Evolutionary conservation across 2,113 vertebrate species (phyloP), one percentile per base, ranked within the genome.

Genomic region (Cinclus cinclus): DNA sequence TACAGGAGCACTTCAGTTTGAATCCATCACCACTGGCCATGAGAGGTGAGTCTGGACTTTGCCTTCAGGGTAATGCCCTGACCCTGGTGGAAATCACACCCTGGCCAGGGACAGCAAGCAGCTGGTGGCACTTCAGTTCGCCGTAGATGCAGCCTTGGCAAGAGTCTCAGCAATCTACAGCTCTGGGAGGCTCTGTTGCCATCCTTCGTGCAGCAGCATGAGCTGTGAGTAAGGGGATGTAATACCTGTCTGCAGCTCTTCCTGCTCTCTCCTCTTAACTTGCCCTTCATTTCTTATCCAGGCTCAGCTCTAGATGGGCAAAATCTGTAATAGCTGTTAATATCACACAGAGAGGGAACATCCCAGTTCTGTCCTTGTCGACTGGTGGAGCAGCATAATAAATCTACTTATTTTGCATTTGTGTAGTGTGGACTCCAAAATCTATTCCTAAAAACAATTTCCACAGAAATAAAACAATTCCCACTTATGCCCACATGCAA

Each of bases 381-480:
- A 35, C 25, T 71, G 21, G 33, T 24, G 42, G 49, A 82, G 64
- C 46, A 92, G 53, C 62, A 55, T 58, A 68, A 56, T 25, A 74
- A 71, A n/a, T 49, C 64, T 52, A 31, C 23, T 83, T 82, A 11
- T 71, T 91, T 60, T 56, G 53, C 49, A 60, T 39, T 35, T 52
- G 35, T 59, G 53, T 33, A 9, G 15, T 65, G 39, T 12, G 9
- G 30, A 59, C 46, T 83, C 58, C 0, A 0, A 85, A 73, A 96
- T 13, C 59, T 76, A 67, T 50, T 75, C 71, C 90, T 89, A 37
- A 89, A 91, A 94, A 25, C 27, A 31, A 80, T 82, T 59, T 75
- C 60, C 69, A 81, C 13, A 67, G 77, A 87, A 94, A 42, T 65
- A 73, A 76, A 95, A 41, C 52, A 53, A 95, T 95, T 94, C 31